These are phyloP conservation scores for Ariopsis seemanni DNA, from an alignment of 2,113 vertebrate species.

Conservation along the genomic window DNA sequence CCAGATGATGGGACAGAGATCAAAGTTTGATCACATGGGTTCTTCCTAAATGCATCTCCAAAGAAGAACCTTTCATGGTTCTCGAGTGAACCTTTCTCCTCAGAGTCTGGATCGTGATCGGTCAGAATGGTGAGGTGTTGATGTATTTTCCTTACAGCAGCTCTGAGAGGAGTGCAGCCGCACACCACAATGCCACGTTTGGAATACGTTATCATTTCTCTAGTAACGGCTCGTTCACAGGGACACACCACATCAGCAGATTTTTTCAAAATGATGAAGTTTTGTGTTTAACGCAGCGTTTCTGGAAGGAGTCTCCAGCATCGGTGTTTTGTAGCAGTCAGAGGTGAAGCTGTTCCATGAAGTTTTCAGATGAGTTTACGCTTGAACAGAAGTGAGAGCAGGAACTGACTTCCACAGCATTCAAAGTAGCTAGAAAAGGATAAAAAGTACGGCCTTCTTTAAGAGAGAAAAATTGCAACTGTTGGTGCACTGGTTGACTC, in stretches of 20 bases:
- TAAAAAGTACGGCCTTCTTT: background rate
- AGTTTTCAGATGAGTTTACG: too few species aligned
- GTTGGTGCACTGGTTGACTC: background rate
- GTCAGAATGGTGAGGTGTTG: background rate
- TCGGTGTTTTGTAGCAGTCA: too few species aligned
- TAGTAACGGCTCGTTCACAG: background rate
- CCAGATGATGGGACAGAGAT: background rate
- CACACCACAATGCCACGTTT: background rate
- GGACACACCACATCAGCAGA: too few species aligned
- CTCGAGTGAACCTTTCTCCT: background rate
- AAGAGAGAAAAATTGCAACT: background rate
- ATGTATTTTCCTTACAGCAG: background rate
- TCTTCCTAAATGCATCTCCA: background rate
- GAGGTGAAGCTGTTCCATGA: too few species aligned
- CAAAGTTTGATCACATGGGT: background rate
- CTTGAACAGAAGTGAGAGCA: too few species aligned
- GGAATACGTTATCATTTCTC: background rate
- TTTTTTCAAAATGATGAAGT: too few species aligned
- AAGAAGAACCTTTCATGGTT: background rate
- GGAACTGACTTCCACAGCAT: background rate
- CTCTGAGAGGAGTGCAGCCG: background rate
- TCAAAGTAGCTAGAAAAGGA: background rate
- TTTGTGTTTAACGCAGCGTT: too few species aligned
- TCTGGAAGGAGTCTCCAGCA: too few species aligned
- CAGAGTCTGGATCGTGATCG: background rate